phyloP scores from a whole-genome alignment of 2,888 invertebrate species.

The Flexamia atlantica region DNA sequence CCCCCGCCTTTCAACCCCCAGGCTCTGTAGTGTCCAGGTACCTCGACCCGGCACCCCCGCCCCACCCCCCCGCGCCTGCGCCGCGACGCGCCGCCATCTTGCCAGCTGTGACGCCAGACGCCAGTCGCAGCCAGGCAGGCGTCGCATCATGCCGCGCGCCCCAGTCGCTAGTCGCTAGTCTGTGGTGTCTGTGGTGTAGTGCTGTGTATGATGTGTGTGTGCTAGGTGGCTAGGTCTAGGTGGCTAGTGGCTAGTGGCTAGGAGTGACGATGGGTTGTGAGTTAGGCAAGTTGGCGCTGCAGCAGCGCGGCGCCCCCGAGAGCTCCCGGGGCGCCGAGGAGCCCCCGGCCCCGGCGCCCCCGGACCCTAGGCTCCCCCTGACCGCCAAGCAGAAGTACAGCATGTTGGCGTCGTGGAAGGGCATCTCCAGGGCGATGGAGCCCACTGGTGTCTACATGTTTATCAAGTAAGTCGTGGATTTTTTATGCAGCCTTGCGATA shows the following conservation, averaged over 20 bases:
- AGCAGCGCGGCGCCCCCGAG: constrained; percentile 71
- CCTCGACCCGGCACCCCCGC: too few relatives aligned
- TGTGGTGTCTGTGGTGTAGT: background rate
- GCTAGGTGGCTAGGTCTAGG: too few relatives aligned
- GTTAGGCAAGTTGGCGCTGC: constrained; percentile 80
- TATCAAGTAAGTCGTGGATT: constrained; percentile 88
- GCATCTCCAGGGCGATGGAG: constrained; percentile 92
- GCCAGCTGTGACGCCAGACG: constrained; percentile 4
- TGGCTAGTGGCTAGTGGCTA: too few relatives aligned
- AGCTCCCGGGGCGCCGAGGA: constrained; percentile 75
- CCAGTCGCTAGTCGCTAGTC: background rate
- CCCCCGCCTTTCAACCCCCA: too few relatives aligned
- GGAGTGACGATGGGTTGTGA: constrained; percentile 83
- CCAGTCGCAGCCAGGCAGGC: background rate
- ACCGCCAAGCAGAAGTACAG: constrained; percentile 93
- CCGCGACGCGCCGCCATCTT: constrained; percentile 22
- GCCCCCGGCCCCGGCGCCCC: constrained; percentile 82
- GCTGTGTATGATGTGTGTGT: constrained; percentile 1
- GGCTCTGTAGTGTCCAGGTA: too few relatives aligned
- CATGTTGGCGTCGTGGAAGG: constrained; percentile 95
- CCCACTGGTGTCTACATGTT: constrained; percentile 95
- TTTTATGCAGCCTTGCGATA: too few relatives aligned
- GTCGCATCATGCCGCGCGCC: background rate
- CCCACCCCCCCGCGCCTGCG: too few relatives aligned
- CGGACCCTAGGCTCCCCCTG: constrained; percentile 88